Evolutionary conservation across 2,113 vertebrate genomes (phyloP).

Genomic region (Puffinus mauretanicus): DNA sequence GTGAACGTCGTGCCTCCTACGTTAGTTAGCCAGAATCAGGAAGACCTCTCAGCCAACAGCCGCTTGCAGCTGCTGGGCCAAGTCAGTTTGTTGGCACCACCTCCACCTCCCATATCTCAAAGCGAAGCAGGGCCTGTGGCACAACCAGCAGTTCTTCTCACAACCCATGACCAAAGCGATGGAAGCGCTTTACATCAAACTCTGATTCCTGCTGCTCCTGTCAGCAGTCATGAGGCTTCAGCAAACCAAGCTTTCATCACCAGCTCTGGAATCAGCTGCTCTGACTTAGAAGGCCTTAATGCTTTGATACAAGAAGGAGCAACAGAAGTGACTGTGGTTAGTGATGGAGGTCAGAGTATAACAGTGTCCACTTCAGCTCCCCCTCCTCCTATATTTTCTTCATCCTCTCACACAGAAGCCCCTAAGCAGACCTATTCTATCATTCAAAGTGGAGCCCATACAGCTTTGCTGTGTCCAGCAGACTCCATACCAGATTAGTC

Average conservation of each 20-base stretch:
- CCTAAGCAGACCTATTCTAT: conserved; percentile 78
- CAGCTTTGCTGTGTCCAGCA: conserved; percentile 72
- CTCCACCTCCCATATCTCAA: conserved; percentile 67
- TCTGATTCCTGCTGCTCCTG: conserved; percentile 73
- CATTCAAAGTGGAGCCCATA: conserved; percentile 69
- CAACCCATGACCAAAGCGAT: conserved; percentile 66
- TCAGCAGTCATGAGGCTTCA: conserved; percentile 60
- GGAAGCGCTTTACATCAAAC: conserved; percentile 75
- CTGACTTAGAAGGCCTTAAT: conserved; percentile 90
- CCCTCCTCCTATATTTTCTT: conserved; percentile 63
- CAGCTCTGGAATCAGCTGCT: conserved; percentile 77
- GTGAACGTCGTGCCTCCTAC: conserved; percentile 76
- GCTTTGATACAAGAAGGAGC: conserved; percentile 90
- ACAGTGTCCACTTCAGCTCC: conserved; percentile 58
- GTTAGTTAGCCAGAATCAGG: conserved; percentile 73
- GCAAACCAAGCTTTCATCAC: conserved; percentile 82
- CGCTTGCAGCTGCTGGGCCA: conserved; percentile 89
- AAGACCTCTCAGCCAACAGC: conserved; percentile 62
- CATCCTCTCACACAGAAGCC: conserved; percentile 61
- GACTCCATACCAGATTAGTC: conserved; percentile 75
- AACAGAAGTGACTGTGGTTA: conserved; percentile 89
- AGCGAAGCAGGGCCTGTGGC: conserved; percentile 61
- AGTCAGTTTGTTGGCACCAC: conserved; percentile 83
- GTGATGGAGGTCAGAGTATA: conserved; percentile 74
- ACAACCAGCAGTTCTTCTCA: conserved; percentile 80